A percentile compares a stretch with the other conserved stretches of the same genome.
Evolutionary conservation across 2,113 vertebrate genomes (phyloP).

Genomic region (Emydura subglobosa): DNA sequence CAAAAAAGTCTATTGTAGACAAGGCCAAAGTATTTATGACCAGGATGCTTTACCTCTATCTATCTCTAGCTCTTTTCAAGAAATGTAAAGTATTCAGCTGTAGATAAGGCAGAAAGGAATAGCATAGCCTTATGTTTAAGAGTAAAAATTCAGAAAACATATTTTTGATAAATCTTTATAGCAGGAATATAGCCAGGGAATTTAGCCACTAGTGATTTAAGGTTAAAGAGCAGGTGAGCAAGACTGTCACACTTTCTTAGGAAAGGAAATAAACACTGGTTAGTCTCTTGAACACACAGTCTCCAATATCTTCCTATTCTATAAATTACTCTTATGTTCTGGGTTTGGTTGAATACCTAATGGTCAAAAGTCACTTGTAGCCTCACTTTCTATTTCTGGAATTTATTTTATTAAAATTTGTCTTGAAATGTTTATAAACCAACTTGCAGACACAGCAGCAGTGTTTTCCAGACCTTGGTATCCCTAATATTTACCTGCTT

Average conservation of each 20-base stretch:
- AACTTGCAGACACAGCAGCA: not conserved
- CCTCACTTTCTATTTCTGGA: not conserved
- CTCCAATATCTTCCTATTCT: not conserved
- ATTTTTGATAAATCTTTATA: conserved; percentile 18
- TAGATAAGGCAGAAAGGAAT: not conserved
- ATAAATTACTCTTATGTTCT: conserved; percentile 14
- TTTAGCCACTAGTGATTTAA: conserved; percentile 13
- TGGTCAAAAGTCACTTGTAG: not conserved
- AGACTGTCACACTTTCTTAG: not conserved
- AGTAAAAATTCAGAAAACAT: not conserved
- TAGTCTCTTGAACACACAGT: not conserved
- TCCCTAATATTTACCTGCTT: conserved; percentile 88
- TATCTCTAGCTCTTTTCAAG: not conserved
- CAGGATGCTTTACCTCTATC: not conserved
- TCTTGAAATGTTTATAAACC: not conserved
- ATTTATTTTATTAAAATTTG: not conserved
- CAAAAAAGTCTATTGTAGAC: not conserved
- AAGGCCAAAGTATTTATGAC: not conserved
- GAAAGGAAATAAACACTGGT: not conserved
- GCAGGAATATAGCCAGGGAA: conserved; percentile 8
- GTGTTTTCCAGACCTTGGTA: not conserved
- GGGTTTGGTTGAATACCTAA: conserved; percentile 6
- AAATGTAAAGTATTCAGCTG: conserved; percentile 14
- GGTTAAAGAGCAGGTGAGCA: not conserved
- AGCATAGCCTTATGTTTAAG: not conserved